phyloP scores from a whole-genome alignment of 2,797 vertebrate species.

The Falco concolor region DNA sequence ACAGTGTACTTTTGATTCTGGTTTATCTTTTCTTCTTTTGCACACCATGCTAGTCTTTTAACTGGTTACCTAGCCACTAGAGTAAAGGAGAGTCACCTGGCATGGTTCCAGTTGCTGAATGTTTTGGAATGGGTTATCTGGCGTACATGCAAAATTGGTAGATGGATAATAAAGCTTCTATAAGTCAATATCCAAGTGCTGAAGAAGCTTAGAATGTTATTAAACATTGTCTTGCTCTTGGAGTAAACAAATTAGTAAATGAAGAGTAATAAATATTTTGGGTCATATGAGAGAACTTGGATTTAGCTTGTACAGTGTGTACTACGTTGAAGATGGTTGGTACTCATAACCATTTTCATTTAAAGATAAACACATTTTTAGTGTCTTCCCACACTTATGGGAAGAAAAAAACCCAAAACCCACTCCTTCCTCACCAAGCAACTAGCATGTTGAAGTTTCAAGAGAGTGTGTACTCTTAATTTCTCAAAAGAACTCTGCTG shows the following conservation, averaged over 20 bases:
- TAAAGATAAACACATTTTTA: not conserved
- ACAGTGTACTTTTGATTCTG: not conserved
- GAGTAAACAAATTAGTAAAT: not conserved
- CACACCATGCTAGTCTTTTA: not conserved
- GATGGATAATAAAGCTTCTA: not conserved
- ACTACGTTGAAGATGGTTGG: not conserved
- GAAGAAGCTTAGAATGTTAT: not conserved
- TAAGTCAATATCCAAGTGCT: not conserved
- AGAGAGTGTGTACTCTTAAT: conserved; percentile 26
- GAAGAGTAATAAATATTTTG: not conserved
- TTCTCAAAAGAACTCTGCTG: conserved; percentile 15
- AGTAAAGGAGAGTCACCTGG: not conserved
- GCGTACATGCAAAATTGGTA: not conserved
- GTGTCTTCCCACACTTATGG: not conserved
- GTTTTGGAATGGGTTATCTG: not conserved
- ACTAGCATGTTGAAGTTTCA: not conserved
- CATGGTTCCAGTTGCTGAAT: not conserved
- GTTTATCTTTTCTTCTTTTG: not conserved
- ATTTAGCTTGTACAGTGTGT: not conserved
- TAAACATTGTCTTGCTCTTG: not conserved
- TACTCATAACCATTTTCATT: not conserved
- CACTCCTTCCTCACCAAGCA: not conserved
- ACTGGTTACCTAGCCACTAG: not conserved
- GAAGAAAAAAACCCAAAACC: rapidly evolving
- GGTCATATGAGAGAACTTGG: not conserved